phyloP scores from a whole-genome alignment of 2,888 invertebrate species.

The Ophion ellenae region DNA sequence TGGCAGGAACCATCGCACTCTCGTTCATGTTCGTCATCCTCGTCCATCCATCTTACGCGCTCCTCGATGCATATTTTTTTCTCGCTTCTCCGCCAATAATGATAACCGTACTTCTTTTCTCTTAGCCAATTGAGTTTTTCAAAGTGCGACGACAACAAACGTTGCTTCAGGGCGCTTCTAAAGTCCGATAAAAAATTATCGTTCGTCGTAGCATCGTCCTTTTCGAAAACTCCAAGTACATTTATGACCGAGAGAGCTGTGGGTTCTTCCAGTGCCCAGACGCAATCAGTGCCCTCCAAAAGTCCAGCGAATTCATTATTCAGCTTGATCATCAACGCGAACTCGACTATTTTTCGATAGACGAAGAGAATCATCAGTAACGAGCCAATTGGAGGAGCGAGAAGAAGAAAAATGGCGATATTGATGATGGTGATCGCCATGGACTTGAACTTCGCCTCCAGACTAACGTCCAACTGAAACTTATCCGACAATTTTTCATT shows the following conservation, averaged over 20 bases:
- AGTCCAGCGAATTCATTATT: slow-evolving; percentile 84
- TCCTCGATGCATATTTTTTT: slow-evolving; percentile 81
- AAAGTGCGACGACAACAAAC: slow-evolving; percentile 66
- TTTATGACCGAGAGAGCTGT: slow-evolving; percentile 84
- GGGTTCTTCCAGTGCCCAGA: slow-evolving; percentile 85
- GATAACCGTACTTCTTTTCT: slow-evolving; percentile 84
- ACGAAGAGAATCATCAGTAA: slow-evolving; percentile 65
- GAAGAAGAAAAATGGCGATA: slow-evolving; percentile 61
- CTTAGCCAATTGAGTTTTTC: slow-evolving; percentile 84
- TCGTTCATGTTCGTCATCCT: slow-evolving; percentile 75
- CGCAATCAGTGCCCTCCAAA: slow-evolving; percentile 85
- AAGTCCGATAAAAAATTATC: slow-evolving; percentile 70
- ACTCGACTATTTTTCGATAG: slow-evolving; percentile 69
- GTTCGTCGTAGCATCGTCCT: slow-evolving; percentile 67
- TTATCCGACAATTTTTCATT: slow-evolving; percentile 14
- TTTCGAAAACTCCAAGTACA: slow-evolving; percentile 84
- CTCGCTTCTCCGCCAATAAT: slow-evolving; percentile 84
- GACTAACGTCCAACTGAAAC: slow-evolving; percentile 59
- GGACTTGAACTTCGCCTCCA: slow-evolving; percentile 59
- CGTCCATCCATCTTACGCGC: slow-evolving; percentile 84
- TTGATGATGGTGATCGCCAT: slow-evolving; percentile 64
- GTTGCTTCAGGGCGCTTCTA: slow-evolving; percentile 65
- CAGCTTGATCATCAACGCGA: slow-evolving; percentile 69
- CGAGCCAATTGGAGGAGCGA: slow-evolving; percentile 66
- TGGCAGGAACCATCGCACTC: slow-evolving; percentile 73